Conservation (phyloP, 2,888 invertebrate genomes). For the Drosophila mercatorum region DNA sequence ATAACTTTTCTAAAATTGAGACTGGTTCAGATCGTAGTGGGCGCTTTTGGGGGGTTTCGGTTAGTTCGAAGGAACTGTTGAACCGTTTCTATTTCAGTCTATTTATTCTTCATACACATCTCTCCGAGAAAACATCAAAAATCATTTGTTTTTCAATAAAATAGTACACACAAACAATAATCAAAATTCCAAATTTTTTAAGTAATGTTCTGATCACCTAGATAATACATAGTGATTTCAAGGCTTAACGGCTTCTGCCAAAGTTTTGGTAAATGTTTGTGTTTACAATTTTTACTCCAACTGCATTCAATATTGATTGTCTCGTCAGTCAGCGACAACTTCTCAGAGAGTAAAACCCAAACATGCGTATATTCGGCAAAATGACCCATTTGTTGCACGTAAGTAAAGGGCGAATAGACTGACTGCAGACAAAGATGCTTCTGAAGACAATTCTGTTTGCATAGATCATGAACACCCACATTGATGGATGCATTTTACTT, state of each 20-base stretch:
- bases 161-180: constrained; percentile 16
- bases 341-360: not conserved
- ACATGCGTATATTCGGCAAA: constrained; percentile 67
- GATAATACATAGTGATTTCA: constrained; percentile 1
- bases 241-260: not conserved
- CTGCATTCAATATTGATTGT: not conserved
- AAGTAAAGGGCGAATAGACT: constrained; percentile 24
- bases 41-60: not conserved
- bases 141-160: constrained; percentile 4
- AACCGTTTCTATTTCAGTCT: constrained; percentile 23
- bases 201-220: constrained; percentile 34
- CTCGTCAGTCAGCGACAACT: not conserved
- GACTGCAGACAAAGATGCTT: not conserved
- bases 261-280: constrained; percentile 37
- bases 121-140: constrained; percentile 30
- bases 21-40: constrained; percentile 15
- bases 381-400: constrained; percentile 60
- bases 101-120: constrained; percentile 15
- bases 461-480: no score
- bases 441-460: no score
- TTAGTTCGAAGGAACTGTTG: not conserved
- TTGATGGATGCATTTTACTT: no score
- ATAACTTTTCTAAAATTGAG: not conserved
- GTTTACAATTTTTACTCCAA: constrained; percentile 1
- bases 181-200: constrained; percentile 44